Base-by-base conservation (phyloP, 1,140 invertebrate genomes). In the Bombus breviceps region DNA sequence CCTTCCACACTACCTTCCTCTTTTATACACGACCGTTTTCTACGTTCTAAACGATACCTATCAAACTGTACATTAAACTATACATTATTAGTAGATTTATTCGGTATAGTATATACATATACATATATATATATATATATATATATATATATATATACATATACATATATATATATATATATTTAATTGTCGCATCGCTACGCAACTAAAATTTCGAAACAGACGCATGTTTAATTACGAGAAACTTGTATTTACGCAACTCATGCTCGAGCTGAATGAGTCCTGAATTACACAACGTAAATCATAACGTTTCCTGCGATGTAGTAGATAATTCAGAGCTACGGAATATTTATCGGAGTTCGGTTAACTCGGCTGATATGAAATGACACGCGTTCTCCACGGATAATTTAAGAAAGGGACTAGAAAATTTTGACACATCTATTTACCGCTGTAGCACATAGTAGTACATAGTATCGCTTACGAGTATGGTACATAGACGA, bases 1-100 rank as follows among this genome's bases (percentile, higher is more conserved):
- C 43, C 47, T 22, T 53, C 47, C 47, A 73, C 39, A 22, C 80
- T 53, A 34, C 47, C 47, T 72, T 72, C 53, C 47, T 81, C 53
- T 43, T 74, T 34, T 2, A 22, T 8, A 53, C 47, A 8, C 47
- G 5, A 8, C 0, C 47, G 47, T 53, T 8, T 22, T 53, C 47
- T 22, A 22, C 18, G 0, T 53, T 53, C 47, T 8, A 53, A 53
- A 53, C 47, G 5, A 53, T 53, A 22, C 6, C 47, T 53, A 53
- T 22, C 47, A 0, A 22, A 53, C 47, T 53, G 1, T 53, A 53
- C 18, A 0, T 53, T 22, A 53, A 53, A 53, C 47, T 53, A 22
- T 22, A 53, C n/a, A n/a, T n/a, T n/a, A n/a, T n/a, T n/a, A n/a
- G n/a, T n/a, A n/a, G n/a, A n/a, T n/a, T n/a, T n/a, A n/a, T n/a